Base-by-base conservation (phyloP, 37 sponge, comb jelly and placozoan genomes). In the Halichondria panicea region DNA sequence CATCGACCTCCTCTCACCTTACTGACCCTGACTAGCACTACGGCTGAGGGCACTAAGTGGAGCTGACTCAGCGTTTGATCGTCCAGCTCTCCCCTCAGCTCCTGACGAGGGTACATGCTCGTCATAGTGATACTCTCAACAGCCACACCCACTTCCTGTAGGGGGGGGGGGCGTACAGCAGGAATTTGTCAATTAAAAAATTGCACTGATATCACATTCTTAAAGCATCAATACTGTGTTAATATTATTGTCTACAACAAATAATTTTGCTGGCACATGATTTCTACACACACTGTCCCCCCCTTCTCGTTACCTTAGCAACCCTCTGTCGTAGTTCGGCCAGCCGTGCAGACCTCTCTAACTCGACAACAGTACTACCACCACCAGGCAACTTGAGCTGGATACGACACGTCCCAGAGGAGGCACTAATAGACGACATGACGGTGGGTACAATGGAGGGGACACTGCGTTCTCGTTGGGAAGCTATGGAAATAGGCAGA, bases 11-110 rank as follows among this genome's bases (percentile, higher is more conserved):
- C 34, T 28, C 74, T 63, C 32, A 87, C 78, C 40, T 48, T 71
- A 31, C 77, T 71, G 0, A 78, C 43, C 68, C 37, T 72, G 22
- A 81, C 85, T 8, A 90, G 31, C 3, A 90, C 45, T 28, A 84
- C 86, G 24, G 70, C 76, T 19, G 84, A 79, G 30, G 91, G 86
- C 40, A 46, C 62, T 65, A 90, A 73, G 2, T 70, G 53, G n/a
- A 83, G 81, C 28, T 80, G 57, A 3, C 15, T 33, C 66, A 90
- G 63, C 25, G 71, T 75, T 31, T 68, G 46, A 4, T 38, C 41
- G 62, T 86, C 81, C 59, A 74, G 34, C 12, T 80, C 75, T 34
- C 44, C n/a, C 21, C 55, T 45, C 33, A 86, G 63, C 52, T 86
- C 87, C 7, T 37, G 39, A 2, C 68, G 80, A 39, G 87, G 87